Evolutionary conservation across 2,113 vertebrate species (phyloP).

Genomic region (Macrotis lagotis): DNA sequence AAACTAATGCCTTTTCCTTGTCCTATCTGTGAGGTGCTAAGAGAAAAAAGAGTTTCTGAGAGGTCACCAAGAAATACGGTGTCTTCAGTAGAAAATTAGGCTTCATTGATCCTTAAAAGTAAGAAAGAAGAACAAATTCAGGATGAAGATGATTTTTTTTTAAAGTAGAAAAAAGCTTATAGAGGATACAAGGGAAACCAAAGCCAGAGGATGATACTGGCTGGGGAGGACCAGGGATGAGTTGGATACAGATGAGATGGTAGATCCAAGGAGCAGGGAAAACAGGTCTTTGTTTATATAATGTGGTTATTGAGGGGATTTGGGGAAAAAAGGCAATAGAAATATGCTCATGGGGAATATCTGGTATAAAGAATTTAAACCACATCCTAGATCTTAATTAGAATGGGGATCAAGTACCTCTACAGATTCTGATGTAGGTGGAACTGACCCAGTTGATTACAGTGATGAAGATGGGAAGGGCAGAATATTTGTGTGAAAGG

Average conservation of each 20-base stretch:
- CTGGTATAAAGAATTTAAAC: background rate
- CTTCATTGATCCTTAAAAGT: background rate
- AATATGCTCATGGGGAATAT: background rate
- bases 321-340: background rate
- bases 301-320: background rate
- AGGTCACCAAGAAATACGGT: background rate
- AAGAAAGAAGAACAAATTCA: background rate
- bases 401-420: background rate
- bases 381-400: background rate
- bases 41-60: background rate
- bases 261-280: background rate
- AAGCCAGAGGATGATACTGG: background rate
- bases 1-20: background rate
- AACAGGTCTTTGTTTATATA: background rate
- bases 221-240: background rate
- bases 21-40: background rate
- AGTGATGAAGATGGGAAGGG: background rate
- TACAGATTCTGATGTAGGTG: background rate
- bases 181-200: background rate
- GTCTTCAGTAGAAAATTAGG: background rate
- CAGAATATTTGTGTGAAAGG: background rate
- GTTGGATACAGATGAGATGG: background rate
- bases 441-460: background rate
- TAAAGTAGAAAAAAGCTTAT: background rate
- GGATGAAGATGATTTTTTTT: background rate